Base-by-base conservation (phyloP, 64 coral and sea anemone species). In the Trachythela sp. region DNA sequence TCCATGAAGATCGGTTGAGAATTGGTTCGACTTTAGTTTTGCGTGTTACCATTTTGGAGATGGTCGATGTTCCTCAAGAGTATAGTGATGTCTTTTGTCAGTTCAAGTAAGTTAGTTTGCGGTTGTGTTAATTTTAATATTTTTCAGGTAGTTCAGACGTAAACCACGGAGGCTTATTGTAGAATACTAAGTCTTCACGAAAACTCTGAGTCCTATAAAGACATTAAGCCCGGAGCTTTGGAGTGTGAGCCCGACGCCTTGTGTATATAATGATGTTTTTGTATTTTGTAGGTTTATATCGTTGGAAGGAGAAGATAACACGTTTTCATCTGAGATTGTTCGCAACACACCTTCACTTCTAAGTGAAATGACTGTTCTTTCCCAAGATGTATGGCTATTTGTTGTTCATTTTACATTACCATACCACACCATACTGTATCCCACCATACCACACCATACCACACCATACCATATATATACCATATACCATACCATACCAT, bases 41-140 rank as follows among this genome's bases (percentile, higher is more conserved):
- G 36, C 91, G 50, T 33, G 42, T 97, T 49, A 97, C 92, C 27
- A 90, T 97, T 2, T 49, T 91, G 13, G 87, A 91, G 41, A 91
- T 89, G 84, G 60, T 86, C 40, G 86, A 85, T 15, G 89, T 98
- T 85, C 84, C 95, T 26, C 40, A 84, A 49, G 91, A 92, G 20
- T 98, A 91, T 14, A 94, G 91, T 33, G 95, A 98, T 52, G 77
- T 98, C 2, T 98, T 98, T 72, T 98, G 95, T 75, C 95, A 98
- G 49, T 92, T 98, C 88, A 94, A 93, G 95, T 98, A 72, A 51
- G 39, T 64, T 80, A 8, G 37, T 1, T 34, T 4, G 0, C 1
- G 17, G 4, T 2, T 68, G 3, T 68, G 59, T n/a, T n/a, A n/a
- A n/a, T n/a, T n/a, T n/a, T n/a, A 27, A 27, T 35, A 6, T 27